Evolutionary conservation across 1,140 invertebrate genomes (phyloP).

Genomic region (Phenacoccus solenopsis): DNA sequence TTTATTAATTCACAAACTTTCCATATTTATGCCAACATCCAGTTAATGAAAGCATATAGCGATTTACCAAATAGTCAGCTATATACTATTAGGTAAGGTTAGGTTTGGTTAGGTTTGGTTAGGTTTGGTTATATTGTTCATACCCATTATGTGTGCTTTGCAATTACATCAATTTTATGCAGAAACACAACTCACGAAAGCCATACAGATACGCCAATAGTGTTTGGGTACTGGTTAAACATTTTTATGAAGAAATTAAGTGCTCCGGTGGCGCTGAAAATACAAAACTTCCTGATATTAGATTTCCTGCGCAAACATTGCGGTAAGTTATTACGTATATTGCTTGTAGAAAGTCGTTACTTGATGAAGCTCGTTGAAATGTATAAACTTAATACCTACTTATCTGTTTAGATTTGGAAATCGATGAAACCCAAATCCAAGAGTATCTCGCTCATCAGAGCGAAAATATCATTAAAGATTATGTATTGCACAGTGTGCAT

Average conservation of each 20-base stretch:
- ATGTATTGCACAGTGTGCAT: not conserved
- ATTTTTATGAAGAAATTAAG: constrained; percentile 37
- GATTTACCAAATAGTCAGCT: constrained; percentile 27
- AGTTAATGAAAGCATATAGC: constrained; percentile 34
- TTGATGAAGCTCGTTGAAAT: not conserved
- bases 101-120: not conserved
- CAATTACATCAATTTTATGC: constrained; percentile 24
- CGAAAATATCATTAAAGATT: not conserved
- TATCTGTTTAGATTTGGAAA: not conserved
- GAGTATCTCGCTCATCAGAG: not conserved
- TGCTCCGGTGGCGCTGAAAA: constrained; percentile 31
- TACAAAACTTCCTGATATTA: constrained; percentile 36
- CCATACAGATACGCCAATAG: constrained; percentile 35
- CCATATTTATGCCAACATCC: constrained; percentile 45
- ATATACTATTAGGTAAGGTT: constrained; percentile 31
- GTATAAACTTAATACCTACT: too few relatives aligned
- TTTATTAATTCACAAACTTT: constrained; percentile 54
- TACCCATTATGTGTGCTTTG: not conserved
- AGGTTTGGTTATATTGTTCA: not conserved
- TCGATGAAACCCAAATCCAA: not conserved
- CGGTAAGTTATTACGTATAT: constrained; percentile 23
- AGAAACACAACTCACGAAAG: constrained; percentile 38
- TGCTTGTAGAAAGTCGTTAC: too few relatives aligned
- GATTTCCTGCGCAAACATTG: constrained; percentile 32
- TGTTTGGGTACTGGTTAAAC: constrained; percentile 37